phyloP scores from a whole-genome alignment of 2,888 invertebrate species.

The Thyatira batis region DNA sequence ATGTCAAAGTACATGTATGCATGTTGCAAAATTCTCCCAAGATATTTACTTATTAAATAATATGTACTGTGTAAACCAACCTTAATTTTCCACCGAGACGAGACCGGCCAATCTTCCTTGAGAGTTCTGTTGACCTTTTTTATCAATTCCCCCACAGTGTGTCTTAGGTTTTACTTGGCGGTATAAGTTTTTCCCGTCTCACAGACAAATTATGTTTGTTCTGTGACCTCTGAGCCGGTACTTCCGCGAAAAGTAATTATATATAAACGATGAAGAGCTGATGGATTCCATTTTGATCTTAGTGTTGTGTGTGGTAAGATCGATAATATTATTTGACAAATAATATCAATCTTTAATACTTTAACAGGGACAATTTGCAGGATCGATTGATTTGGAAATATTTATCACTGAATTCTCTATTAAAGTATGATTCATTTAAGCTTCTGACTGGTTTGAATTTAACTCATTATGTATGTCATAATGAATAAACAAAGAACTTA shows the following conservation, averaged over 20 bases:
- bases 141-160: conserved; percentile 20
- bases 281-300: neutral
- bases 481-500: too few relatives aligned
- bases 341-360: too few relatives aligned
- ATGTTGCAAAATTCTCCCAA: too few relatives aligned
- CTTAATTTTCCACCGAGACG: neutral
- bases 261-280: conserved; percentile 1
- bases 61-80: neutral
- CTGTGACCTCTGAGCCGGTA: conserved; percentile 7
- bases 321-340: neutral
- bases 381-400: too few relatives aligned
- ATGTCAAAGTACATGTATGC: too few relatives aligned
- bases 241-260: conserved; percentile 12
- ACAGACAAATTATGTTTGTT: conserved; percentile 19
- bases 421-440: too few relatives aligned
- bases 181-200: conserved; percentile 12
- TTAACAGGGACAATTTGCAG: too few relatives aligned
- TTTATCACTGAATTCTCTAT: too few relatives aligned
- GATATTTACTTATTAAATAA: too few relatives aligned
- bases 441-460: too few relatives aligned
- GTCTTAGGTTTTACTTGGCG: conserved; percentile 17
- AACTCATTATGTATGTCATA: too few relatives aligned
- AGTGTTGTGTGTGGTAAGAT: neutral
- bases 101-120: neutral
- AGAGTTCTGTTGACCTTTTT: conserved; percentile 12